Evolutionary conservation across 2,797 vertebrate genomes (phyloP), one percentile per base, ranked within the genome.

Genomic region (Rhynchotus rufescens): DNA sequence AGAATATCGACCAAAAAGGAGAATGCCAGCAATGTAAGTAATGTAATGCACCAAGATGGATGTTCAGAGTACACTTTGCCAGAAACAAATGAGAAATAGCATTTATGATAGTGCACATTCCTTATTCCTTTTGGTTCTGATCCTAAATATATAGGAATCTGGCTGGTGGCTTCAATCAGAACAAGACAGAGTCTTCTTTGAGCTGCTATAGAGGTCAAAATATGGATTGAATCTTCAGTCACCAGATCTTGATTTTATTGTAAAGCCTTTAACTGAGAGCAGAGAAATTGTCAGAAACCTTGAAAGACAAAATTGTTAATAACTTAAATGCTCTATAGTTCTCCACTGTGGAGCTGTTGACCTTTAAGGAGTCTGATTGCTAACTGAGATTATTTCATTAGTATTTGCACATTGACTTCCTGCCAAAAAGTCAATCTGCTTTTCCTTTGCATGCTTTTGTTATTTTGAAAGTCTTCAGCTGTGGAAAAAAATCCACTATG

Each of bases 301-400:
- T 78, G 60, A 45, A 69, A 84, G 61, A 84, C 52, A 85, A 78
- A 94, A 59, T 57, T 84, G 78, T 89, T 95, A 95, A 72, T 88
- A 93, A 84, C 59, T 84, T 89, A 80, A 88, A 86, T 88, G 80
- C 49, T 87, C 44, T 83, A 10, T 80, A 91, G 67, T 87, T 80
- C 56, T 90, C 76, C 20, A 9, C 60, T 82, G 14, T 20, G 38
- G 85, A 76, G 65, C 64, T 72, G 26, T 51, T 96, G 95, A 92
- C 92, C 88, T 96, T 95, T 84, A 56, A 81, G 76, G 74, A 91
- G 77, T 73, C 69, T 81, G 49, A 68, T 59, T 91, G 45, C 90
- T 96, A 89, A 88, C 72, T 86, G 49, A 74, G 89, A 94, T 96
- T 93, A 92, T 94, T 95, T 93, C 86, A 92, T 96, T 95, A 96